Evolutionary conservation across 2,113 vertebrate genomes (phyloP).

Genomic region (Bos indicus): DNA sequence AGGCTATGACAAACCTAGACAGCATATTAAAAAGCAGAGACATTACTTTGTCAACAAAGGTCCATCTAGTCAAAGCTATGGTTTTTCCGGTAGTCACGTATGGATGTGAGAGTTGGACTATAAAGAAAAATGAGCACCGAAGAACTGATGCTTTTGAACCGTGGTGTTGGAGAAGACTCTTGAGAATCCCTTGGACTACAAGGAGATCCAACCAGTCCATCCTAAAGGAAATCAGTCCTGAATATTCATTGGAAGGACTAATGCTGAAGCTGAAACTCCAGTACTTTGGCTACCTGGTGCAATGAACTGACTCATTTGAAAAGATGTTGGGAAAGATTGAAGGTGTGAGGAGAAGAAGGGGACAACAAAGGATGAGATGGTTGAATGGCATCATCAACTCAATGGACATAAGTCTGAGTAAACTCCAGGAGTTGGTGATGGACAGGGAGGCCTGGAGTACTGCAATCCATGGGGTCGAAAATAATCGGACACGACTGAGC

Average conservation of each 20-base stretch:
- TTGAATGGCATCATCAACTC: neutral
- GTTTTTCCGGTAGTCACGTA: neutral
- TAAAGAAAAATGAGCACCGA: neutral
- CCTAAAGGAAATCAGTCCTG: neutral
- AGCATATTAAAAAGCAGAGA: neutral
- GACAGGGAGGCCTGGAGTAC: neutral
- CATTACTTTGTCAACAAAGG: neutral
- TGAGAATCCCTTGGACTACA: neutral
- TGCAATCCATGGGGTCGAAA: neutral
- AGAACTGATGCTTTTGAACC: neutral
- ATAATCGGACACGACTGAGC: rapidly evolving
- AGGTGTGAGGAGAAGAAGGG: neutral
- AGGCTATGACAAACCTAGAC: neutral
- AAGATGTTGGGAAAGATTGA: neutral
- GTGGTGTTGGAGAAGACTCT: neutral
- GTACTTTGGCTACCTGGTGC: neutral
- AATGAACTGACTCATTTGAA: neutral
- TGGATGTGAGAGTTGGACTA: neutral
- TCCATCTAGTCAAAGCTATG: neutral
- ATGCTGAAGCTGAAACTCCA: neutral
- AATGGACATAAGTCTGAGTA: neutral
- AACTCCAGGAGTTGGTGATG: neutral
- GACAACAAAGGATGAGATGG: neutral
- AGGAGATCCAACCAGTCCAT: neutral
- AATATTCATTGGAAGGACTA: neutral